Base-by-base conservation (phyloP, 2,888 invertebrate species). In the Acronicta psi region DNA sequence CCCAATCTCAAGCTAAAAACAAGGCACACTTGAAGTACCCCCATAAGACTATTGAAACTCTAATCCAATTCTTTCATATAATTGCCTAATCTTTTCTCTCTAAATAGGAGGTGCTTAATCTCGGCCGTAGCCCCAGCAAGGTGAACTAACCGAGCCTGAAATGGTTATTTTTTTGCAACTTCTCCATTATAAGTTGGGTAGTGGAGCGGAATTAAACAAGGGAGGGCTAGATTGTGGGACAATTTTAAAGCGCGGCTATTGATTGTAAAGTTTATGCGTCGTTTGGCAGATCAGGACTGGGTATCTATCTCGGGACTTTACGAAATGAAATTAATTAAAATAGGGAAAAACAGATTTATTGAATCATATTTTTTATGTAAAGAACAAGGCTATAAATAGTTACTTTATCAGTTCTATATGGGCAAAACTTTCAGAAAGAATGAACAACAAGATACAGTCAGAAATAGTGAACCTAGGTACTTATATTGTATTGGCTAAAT, bases 71-170 rank as follows among this genome's bases (percentile, higher is more conserved):
- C 81, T 84, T 88, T 84, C 77, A 73, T 81, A 82, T 92, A 91
- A 92, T 92, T 89, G 88, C 82, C 85, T 88, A 88, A 91, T 92
- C 87, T 90, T 87, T 88, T 78, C 76, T 83, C 71, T 88, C 83
- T 85, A 84, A 89, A 88, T 83, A 85, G 85, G 80, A 78, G 75
- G 83, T 80, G 64, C 81, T 85, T 82, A 83, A 87, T 87, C 87
- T 85, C 65, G 59, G 43, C 60, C 55, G 62, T 59, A 74, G 69
- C 71, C 71, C 71, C 73, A 67, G 73, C 75, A 82, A 87, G 88
- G 87, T 88, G 85, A 86, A 82, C 84, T 84, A 91, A 86, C 90
- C 87, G 86, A 82, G 89, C 91, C 86, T 89, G 87, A 90, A 91
- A 90, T 88, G 88, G 88, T 86, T 89, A 89, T 89, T 91, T 92